Percentiles rank a stretch among this genome's conserved stretches.
Conservation (phyloP, 2,113 vertebrate genomes). For the Anguilla rostrata region DNA sequence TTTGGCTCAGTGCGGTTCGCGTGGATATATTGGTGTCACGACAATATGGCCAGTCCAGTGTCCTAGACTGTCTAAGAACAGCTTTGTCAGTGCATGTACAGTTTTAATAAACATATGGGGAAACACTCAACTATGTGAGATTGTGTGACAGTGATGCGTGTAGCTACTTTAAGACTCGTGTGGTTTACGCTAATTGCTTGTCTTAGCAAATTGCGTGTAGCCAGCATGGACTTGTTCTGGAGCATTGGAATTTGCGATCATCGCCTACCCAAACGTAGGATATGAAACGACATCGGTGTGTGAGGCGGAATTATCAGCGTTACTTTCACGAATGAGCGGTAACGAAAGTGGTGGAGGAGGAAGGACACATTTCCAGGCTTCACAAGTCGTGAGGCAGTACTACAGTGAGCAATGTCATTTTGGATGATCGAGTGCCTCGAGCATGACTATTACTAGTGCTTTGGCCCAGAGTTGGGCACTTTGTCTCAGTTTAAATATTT, state of each 20-base stretch:
- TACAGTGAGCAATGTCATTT: background rate
- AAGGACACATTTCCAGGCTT: background rate
- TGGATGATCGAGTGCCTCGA: background rate
- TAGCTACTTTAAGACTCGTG: background rate
- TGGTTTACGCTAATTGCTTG: background rate
- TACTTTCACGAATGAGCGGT: background rate
- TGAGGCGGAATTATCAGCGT: background rate
- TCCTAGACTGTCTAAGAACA: background rate
- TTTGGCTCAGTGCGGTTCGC: background rate
- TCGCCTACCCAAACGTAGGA: too few species aligned
- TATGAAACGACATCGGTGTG: too few species aligned
- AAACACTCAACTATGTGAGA: background rate
- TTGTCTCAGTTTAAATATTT: background rate
- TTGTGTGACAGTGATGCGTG: background rate
- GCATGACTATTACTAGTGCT: background rate
- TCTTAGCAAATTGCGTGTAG: background rate
- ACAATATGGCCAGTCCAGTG: background rate
- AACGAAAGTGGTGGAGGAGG: background rate
- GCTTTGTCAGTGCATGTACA: background rate
- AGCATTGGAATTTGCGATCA: background rate
- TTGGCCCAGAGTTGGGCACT: background rate
- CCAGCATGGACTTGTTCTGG: background rate
- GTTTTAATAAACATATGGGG: background rate
- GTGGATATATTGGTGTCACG: background rate
- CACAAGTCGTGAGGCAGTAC: background rate